These are phyloP conservation scores for Petrocephalus schoutedeni DNA, from an alignment of 2,797 vertebrate species.

Conservation along the genomic window DNA sequence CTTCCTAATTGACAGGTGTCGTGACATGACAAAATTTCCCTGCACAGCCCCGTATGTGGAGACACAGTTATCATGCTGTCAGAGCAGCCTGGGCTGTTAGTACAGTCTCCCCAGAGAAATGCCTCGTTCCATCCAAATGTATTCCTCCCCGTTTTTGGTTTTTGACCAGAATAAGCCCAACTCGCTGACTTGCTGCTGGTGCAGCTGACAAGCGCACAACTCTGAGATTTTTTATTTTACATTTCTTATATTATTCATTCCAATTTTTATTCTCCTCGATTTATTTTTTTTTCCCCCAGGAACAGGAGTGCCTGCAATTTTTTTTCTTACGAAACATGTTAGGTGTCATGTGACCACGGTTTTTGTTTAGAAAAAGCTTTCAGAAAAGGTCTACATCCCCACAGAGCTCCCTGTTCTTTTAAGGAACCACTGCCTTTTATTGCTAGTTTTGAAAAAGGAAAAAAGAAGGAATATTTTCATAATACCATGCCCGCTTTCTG, in stretches of 20 bases:
- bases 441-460: background rate
- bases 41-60: constrained; percentile 1
- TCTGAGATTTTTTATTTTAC: background rate
- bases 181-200: background rate
- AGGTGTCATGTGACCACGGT: background rate
- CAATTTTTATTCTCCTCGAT: background rate
- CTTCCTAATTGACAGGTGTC: constrained; percentile 19
- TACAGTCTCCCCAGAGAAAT: constrained; percentile 16
- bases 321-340: constrained; percentile 3
- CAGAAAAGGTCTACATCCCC: background rate
- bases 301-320: background rate
- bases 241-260: constrained; percentile 1
- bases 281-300: background rate
- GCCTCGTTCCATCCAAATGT: background rate
- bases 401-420: constrained; percentile 6
- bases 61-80: constrained; percentile 14
- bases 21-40: constrained; percentile 25
- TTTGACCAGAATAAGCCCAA: background rate
- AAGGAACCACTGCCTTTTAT: background rate
- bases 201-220: background rate
- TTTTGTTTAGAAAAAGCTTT: background rate
- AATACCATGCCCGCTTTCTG: background rate
- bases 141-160: background rate
- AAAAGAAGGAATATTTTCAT: constrained; percentile 4
- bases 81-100: constrained; percentile 4